Conservation (phyloP, 2,888 invertebrate species). For the Lithophane semibrunnea region DNA sequence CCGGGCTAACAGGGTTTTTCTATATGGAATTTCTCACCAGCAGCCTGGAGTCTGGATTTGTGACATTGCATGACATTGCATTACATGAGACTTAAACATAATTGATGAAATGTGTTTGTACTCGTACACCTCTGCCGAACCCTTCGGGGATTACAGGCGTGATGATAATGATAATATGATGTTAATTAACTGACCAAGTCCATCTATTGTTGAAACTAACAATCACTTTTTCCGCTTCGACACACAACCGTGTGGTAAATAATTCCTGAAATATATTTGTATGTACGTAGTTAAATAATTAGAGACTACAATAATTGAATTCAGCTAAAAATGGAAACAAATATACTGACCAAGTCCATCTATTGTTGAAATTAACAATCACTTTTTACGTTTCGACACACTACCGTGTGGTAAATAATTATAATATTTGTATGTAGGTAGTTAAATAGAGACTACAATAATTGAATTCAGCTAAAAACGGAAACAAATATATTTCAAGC, state of each 20-base stretch:
- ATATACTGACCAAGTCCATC: neutral
- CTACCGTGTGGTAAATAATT: neutral
- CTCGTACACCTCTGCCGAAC: neutral
- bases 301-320: no score
- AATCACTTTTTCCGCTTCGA: neutral
- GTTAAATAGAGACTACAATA: no score
- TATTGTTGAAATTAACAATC: neutral
- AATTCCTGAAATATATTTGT: no score
- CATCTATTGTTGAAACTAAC: neutral
- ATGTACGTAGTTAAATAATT: no score
- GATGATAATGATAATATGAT: neutral
- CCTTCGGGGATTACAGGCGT: neutral
- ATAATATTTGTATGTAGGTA: neutral
- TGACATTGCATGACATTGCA: no score
- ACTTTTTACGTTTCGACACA: neutral
- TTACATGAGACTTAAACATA: neutral
- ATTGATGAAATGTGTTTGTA: neutral
- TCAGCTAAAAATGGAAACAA: no score
- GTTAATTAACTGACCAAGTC: neutral
- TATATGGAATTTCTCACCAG: neutral
- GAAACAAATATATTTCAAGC: neutral
- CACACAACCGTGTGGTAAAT: neutral
- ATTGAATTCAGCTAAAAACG: neutral
- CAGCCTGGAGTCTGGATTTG: neutral
- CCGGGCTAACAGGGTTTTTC: neutral